Percentiles rank a stretch among this genome's conserved stretches.
phyloP scores from a whole-genome alignment of 1,140 invertebrate genomes.

The Drosophila nannoptera region DNA sequence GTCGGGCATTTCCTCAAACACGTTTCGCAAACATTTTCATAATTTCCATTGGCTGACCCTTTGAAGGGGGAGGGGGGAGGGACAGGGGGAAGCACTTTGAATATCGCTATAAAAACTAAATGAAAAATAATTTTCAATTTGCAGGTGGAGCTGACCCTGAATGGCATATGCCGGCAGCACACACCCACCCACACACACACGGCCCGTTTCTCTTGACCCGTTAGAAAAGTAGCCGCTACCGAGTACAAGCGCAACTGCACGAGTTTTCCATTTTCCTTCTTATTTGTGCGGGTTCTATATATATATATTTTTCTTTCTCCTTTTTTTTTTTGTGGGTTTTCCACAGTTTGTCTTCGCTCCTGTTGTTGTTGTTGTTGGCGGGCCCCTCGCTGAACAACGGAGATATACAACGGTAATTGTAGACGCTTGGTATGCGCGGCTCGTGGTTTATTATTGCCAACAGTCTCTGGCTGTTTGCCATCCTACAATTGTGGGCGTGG shows the following conservation, averaged over 20 bases:
- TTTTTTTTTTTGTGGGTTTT: neutral
- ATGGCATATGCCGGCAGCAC: neutral
- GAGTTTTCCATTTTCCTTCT: slow-evolving; percentile 9
- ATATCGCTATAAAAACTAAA: slow-evolving; percentile 49
- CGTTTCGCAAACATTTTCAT: slow-evolving; percentile 37
- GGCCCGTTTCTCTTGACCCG: slow-evolving; percentile 12
- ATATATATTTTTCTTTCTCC: slow-evolving; percentile 1
- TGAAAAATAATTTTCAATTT: slow-evolving; percentile 73
- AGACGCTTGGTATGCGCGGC: slow-evolving; percentile 68
- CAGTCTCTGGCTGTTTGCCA: slow-evolving; percentile 26
- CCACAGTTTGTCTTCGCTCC: slow-evolving; percentile 16
- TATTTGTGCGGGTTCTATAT: neutral
- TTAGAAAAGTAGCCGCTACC: slow-evolving; percentile 22
- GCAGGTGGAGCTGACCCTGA: slow-evolving; percentile 24
- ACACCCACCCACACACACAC: neutral
- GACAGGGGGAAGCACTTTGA: slow-evolving; percentile 23
- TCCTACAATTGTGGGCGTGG: slow-evolving; percentile 46
- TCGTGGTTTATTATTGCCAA: slow-evolving; percentile 68
- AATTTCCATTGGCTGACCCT: slow-evolving; percentile 31
- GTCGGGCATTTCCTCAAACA: slow-evolving; percentile 25
- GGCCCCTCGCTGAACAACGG: neutral
- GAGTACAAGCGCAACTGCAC: slow-evolving; percentile 27
- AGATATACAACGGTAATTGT: slow-evolving; percentile 64
- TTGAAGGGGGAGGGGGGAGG: neutral
- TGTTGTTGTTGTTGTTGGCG: slow-evolving; percentile 10